Evolutionary conservation across 2,888 invertebrate species (phyloP).

Genomic region (Sinohyriopsis cumingii): DNA sequence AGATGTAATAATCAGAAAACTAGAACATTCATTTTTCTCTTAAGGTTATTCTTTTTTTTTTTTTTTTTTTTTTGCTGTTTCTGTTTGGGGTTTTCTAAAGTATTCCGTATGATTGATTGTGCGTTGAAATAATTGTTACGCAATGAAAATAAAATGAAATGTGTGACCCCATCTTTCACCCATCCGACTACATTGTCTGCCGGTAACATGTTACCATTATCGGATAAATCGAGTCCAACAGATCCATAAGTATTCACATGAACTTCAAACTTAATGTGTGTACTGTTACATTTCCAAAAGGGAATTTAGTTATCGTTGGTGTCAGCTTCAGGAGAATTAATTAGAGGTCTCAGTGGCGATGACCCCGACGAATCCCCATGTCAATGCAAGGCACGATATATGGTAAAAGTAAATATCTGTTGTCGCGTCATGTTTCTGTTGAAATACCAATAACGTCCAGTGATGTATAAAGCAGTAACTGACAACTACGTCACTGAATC

Average conservation of each 20-base stretch:
- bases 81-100: too few species aligned
- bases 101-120: too few species aligned
- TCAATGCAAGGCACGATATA: background rate
- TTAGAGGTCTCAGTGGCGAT: constrained; percentile 30
- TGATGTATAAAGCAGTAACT: too few species aligned
- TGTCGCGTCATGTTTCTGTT: too few species aligned
- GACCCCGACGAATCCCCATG: background rate
- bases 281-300: constrained; percentile 45
- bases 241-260: constrained; percentile 77
- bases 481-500: too few species aligned
- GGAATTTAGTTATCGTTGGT: constrained; percentile 35
- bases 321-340: constrained; percentile 25
- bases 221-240: constrained; percentile 89
- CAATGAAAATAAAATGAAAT: constrained; percentile 20
- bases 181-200: constrained; percentile 91
- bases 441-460: too few species aligned
- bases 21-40: too few species aligned
- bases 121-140: too few species aligned
- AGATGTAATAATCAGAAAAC: too few species aligned
- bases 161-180: constrained; percentile 74
- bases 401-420: too few species aligned
- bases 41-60: too few species aligned
- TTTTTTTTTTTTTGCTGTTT: too few species aligned
- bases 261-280: constrained; percentile 45
- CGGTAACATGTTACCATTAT: constrained; percentile 84